Evolutionary conservation across 2,888 invertebrate species (phyloP).

Genomic region (Caenorhabditis afra): DNA sequence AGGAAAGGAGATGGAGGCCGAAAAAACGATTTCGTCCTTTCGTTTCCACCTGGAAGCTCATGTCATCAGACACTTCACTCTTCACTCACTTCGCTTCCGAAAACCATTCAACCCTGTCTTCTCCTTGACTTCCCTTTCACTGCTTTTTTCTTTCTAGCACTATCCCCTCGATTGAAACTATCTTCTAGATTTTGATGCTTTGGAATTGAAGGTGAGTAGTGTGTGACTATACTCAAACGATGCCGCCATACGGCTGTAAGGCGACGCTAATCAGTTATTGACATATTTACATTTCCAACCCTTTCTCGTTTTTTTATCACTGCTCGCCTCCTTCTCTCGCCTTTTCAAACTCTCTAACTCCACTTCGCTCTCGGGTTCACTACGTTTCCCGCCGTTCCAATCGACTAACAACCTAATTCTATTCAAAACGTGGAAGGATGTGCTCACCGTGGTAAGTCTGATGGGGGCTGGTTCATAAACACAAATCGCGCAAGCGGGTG

Average conservation of each 20-base stretch:
- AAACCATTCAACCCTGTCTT: slow-evolving; percentile 30
- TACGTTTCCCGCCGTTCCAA: neutral
- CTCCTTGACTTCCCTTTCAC: slow-evolving; percentile 32
- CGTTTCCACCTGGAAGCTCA: slow-evolving; percentile 50
- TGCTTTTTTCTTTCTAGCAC: slow-evolving; percentile 8
- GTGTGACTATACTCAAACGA: neutral
- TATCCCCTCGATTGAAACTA: slow-evolving; percentile 40
- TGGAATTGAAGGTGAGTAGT: too few species aligned
- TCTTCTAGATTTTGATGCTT: neutral
- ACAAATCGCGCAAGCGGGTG: neutral
- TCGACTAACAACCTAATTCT: neutral
- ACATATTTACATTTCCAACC: slow-evolving; percentile 32
- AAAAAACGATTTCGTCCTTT: slow-evolving; percentile 20
- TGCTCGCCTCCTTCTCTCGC: slow-evolving; percentile 10
- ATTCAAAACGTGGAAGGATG: slow-evolving; percentile 2
- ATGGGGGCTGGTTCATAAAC: too few species aligned
- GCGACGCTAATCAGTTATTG: slow-evolving; percentile 48
- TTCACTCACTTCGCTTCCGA: slow-evolving; percentile 46
- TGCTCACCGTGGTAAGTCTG: slow-evolving; percentile 47
- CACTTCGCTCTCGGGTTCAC: neutral
- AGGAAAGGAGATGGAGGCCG: too few species aligned
- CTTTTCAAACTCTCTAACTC: slow-evolving; percentile 5
- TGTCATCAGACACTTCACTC: slow-evolving; percentile 34
- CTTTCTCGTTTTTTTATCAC: slow-evolving; percentile 20
- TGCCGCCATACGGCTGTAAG: neutral